Conservation (phyloP, 2,888 invertebrate species). For the Acanthacorydalis orientalis region DNA sequence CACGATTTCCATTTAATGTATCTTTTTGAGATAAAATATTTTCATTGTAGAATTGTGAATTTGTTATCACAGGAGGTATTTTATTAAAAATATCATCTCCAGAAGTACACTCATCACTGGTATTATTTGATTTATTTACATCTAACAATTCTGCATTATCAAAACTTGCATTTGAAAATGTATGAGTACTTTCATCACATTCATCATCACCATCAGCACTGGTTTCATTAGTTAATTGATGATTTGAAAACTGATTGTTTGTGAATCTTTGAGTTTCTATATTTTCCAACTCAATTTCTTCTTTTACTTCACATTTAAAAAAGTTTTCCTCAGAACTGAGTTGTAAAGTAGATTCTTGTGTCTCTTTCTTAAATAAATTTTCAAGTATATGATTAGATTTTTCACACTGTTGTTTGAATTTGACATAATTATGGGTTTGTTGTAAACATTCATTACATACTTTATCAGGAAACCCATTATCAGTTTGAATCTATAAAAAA, state of each 20-base stretch:
- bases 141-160: too few species aligned
- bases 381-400: not conserved
- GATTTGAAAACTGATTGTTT: not conserved
- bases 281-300: not conserved
- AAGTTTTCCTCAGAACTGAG: not conserved
- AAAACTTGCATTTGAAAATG: too few species aligned
- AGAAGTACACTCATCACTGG: not conserved
- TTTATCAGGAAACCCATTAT: not conserved
- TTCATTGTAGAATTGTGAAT: not conserved
- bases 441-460: not conserved
- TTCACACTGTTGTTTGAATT: slow-evolving; percentile 4
- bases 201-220: not conserved
- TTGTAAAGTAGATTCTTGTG: not conserved
- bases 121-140: too few species aligned
- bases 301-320: not conserved
- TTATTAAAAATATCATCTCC: not conserved
- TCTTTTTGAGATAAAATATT: not conserved
- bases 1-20: not conserved
- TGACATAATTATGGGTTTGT: not conserved
- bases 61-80: not conserved
- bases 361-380: not conserved
- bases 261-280: not conserved
- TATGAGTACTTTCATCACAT: not conserved
- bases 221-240: not conserved
- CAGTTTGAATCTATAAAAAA: not conserved